phyloP scores from a whole-genome alignment of 1,140 invertebrate genomes.

The Scaptodrosophila lebanonensis region DNA sequence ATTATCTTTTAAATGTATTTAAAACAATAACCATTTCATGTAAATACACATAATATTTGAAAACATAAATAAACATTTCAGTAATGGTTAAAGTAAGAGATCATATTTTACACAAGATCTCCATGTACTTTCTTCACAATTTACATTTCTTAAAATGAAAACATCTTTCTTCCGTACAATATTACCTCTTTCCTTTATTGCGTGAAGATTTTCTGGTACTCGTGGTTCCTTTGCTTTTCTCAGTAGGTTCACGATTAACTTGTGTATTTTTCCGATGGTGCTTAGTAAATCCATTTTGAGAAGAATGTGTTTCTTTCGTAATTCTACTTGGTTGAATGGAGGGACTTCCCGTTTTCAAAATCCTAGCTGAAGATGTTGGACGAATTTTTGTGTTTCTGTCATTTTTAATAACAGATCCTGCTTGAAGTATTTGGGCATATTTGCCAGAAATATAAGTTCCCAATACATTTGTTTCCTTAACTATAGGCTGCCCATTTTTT shows the following conservation, averaged over 20 bases:
- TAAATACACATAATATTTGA: too few species aligned
- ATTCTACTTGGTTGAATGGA: conserved; percentile 35
- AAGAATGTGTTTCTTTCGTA: conserved; percentile 23
- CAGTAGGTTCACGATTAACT: conserved; percentile 16
- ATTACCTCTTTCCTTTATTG: conserved; percentile 57
- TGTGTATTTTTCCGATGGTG: conserved; percentile 38
- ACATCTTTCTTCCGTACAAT: too few species aligned
- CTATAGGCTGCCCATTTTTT: conserved; percentile 10
- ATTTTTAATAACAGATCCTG: conserved; percentile 8
- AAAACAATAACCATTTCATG: too few species aligned
- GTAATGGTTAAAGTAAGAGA: too few species aligned
- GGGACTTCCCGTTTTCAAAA: conserved; percentile 50
- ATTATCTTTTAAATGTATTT: too few species aligned
- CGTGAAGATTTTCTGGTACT: conserved; percentile 50
- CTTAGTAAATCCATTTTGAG: conserved; percentile 28
- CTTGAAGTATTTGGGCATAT: conserved; percentile 32
- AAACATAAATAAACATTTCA: too few species aligned
- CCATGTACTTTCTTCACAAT: too few species aligned
- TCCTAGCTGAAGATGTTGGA: conserved; percentile 36
- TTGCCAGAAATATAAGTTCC: conserved; percentile 35
- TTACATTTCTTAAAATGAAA: too few species aligned
- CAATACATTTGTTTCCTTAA: conserved; percentile 7
- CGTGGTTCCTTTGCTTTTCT: conserved; percentile 23
- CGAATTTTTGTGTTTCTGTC: conserved; percentile 48
- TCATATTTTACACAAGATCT: too few species aligned